Evolutionary conservation across 2,797 vertebrate species (phyloP).

Genomic region (Carapus acus): DNA sequence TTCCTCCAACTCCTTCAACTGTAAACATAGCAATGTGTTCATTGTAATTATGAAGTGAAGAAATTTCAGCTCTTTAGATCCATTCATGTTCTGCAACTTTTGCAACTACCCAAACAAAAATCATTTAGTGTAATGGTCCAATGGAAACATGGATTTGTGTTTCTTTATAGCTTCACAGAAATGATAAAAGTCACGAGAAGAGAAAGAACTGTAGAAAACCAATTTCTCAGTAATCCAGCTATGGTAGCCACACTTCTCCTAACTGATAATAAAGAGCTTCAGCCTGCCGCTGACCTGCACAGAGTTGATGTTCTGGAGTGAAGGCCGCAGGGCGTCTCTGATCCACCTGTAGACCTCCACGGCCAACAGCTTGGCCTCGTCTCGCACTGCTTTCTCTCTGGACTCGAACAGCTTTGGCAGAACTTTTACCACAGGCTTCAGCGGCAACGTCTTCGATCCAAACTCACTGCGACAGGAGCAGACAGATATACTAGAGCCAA

Average conservation of each 20-base stretch:
- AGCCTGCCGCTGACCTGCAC: constrained; percentile 75
- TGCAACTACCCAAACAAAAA: no score
- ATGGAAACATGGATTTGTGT: no score
- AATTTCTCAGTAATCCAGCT: no score
- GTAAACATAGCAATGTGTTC: constrained; percentile 14
- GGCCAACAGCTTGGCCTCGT: constrained; percentile 84
- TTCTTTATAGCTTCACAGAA: no score
- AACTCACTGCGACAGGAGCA: constrained; percentile 74
- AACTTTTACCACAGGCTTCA: constrained; percentile 87
- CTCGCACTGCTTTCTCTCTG: constrained; percentile 84
- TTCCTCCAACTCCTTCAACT: constrained; percentile 88
- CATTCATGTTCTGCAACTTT: no score
- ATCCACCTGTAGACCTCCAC: constrained; percentile 88
- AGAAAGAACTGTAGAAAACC: no score
- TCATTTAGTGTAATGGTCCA: no score
- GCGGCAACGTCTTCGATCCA: constrained; percentile 83
- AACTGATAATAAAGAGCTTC: no score
- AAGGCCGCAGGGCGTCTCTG: constrained; percentile 80
- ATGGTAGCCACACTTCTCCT: no score
- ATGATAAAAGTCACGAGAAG: no score
- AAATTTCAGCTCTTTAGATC: no score
- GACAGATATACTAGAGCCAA: no score
- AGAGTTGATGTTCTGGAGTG: constrained; percentile 82
- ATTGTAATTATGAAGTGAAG: neutral
- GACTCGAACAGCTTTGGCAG: constrained; percentile 90